These are phyloP conservation scores for Agrotis puta DNA, from an alignment of 2,888 invertebrate genomes.

Conservation along the genomic window DNA sequence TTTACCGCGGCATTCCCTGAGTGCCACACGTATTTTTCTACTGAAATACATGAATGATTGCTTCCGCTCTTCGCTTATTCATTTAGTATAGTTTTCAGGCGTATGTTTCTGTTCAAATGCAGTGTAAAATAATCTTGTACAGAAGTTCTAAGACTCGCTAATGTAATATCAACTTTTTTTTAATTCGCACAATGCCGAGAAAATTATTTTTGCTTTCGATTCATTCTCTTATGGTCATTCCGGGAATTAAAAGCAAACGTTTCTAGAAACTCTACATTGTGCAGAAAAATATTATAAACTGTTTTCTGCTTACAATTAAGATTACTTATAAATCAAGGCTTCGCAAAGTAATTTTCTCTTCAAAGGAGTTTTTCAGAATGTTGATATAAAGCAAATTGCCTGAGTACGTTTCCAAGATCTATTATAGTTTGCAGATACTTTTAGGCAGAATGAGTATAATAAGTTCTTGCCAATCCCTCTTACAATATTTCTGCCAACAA, in stretches of 20 bases:
- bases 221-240: conserved; percentile 11
- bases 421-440: background rate
- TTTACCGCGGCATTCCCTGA: too few relatives aligned
- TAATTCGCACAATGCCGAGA: conserved; percentile 17
- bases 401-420: background rate
- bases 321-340: background rate
- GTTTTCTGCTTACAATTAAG: conserved; percentile 2
- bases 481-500: conserved; percentile 47
- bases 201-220: conserved; percentile 34
- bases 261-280: conserved; percentile 8
- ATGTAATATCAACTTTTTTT: conserved; percentile 10
- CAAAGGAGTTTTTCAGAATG: background rate
- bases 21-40: too few relatives aligned
- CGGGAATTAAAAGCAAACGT: conserved; percentile 10
- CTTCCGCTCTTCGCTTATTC: too few relatives aligned
- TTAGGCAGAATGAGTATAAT: conserved; percentile 1
- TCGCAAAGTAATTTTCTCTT: background rate
- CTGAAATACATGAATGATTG: background rate
- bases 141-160: conserved; percentile 14
- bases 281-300: background rate
- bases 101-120: conserved; percentile 14
- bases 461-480: conserved; percentile 4
- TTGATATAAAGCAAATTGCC: background rate
- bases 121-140: background rate
- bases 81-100: background rate